These are phyloP conservation scores for Dasysyrphus tricinctus DNA, from an alignment of 2,888 invertebrate genomes.

Conservation along the genomic window DNA sequence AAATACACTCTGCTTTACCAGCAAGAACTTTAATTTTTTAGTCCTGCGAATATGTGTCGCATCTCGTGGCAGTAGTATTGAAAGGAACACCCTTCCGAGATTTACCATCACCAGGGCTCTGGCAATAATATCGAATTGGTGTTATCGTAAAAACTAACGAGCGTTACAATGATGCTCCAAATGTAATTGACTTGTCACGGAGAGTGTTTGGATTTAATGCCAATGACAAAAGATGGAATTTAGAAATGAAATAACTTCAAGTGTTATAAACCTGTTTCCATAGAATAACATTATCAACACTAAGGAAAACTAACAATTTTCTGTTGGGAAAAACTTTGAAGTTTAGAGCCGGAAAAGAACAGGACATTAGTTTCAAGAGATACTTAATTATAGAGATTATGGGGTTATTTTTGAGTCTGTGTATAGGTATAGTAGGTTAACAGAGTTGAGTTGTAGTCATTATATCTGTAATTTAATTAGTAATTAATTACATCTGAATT, in stretches of 20 bases:
- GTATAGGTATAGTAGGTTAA: too few relatives aligned
- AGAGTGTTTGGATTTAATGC: constrained; percentile 53
- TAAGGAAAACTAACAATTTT: constrained; percentile 32
- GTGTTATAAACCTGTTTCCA: constrained; percentile 28
- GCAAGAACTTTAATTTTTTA: constrained; percentile 64
- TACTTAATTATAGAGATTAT: constrained; percentile 48
- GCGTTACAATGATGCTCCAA: constrained; percentile 42
- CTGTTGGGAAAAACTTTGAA: background rate
- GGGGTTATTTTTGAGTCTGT: background rate
- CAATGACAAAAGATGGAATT: constrained; percentile 43
- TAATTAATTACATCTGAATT: too few relatives aligned
- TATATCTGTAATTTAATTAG: too few relatives aligned
- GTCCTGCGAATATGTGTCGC: constrained; percentile 39
- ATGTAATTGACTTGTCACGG: constrained; percentile 65
- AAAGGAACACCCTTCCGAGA: constrained; percentile 17
- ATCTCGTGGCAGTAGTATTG: background rate
- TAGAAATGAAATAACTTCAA: constrained; percentile 41
- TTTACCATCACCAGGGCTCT: constrained; percentile 27
- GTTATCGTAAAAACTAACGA: constrained; percentile 75
- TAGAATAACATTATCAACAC: constrained; percentile 18
- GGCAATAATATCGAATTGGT: constrained; percentile 59
- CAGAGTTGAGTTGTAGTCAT: too few relatives aligned
- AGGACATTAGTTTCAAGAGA: constrained; percentile 39
- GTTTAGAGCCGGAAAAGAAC: constrained; percentile 6
- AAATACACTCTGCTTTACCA: constrained; percentile 19